These are phyloP conservation scores for Cylindroiulus punctatus DNA, from an alignment of 2,888 invertebrate genomes.

Conservation along the genomic window DNA sequence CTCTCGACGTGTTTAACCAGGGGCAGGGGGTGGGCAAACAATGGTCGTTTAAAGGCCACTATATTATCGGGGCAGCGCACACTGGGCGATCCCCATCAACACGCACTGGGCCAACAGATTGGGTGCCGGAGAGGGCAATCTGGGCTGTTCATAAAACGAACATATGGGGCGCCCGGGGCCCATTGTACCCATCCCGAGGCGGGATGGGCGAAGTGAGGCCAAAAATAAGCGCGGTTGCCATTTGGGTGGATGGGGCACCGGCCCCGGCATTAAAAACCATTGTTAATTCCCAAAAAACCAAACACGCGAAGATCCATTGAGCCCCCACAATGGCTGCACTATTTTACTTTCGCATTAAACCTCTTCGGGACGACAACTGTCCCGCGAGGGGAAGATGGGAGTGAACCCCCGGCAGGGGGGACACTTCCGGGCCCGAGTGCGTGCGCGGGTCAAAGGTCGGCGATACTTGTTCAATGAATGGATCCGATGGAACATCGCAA, in stretches of 20 bases:
- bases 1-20: conserved; percentile 54
- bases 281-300: conserved; percentile 18
- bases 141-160: conserved; percentile 46
- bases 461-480: too few species aligned
- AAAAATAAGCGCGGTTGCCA: not conserved
- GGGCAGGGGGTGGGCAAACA: conserved; percentile 44
- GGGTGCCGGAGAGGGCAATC: conserved; percentile 35
- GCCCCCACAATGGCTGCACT: not conserved
- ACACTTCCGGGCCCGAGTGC: not conserved
- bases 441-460: not conserved
- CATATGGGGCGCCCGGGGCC: conserved; percentile 47
- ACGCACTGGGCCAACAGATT: conserved; percentile 3
- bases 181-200: not conserved
- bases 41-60: conserved; percentile 53
- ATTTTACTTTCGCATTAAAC: conserved; percentile 18
- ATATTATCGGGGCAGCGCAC: conserved; percentile 42
- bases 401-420: not conserved
- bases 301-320: not conserved
- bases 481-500: too few species aligned
- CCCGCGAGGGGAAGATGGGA: not conserved
- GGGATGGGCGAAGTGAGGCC: not conserved
- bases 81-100: conserved; percentile 37
- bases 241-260: not conserved
- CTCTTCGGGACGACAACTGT: not conserved
- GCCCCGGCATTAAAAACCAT: conserved; percentile 9